phyloP scores from a whole-genome alignment of 1,140 invertebrate species.

The Magallana angulata region DNA sequence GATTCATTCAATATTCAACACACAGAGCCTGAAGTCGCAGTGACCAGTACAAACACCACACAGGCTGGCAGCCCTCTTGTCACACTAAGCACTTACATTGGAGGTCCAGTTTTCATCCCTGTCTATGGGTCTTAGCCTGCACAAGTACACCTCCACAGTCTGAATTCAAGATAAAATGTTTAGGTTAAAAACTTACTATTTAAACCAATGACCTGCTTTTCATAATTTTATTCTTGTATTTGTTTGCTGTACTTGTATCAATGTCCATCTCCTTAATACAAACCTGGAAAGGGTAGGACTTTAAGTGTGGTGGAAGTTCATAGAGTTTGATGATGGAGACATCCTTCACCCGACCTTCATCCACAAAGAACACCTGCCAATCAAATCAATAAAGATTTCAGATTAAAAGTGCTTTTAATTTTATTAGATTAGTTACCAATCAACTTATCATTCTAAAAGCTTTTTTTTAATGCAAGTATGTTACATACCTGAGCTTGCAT shows the following conservation, averaged over 20 bases:
- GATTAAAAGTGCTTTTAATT: too few relatives aligned
- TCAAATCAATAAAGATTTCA: neutral
- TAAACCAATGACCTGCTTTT: too few relatives aligned
- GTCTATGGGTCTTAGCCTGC: constrained; percentile 68
- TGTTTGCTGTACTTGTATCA: neutral
- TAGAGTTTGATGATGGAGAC: constrained; percentile 56
- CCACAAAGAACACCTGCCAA: constrained; percentile 64
- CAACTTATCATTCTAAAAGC: too few relatives aligned
- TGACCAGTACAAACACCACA: neutral
- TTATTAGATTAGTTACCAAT: too few relatives aligned
- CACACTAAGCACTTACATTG: constrained; percentile 56
- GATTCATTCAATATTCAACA: neutral
- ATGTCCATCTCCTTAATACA: neutral
- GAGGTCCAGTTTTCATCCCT: constrained; percentile 69
- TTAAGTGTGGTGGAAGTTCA: constrained; percentile 57
- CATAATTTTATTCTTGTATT: too few relatives aligned
- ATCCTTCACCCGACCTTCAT: constrained; percentile 57
- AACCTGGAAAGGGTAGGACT: constrained; percentile 59
- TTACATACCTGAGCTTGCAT: neutral
- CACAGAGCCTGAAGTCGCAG: neutral
- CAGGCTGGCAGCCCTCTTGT: neutral
- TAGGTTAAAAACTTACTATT: too few relatives aligned
- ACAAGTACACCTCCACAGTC: constrained; percentile 70
- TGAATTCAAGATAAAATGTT: constrained; percentile 50
- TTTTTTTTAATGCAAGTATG: too few relatives aligned